A percentile compares a stretch with the other conserved stretches of the same genome.
Evolutionary conservation across 2,797 vertebrate genomes (phyloP).

Genomic region (Dermochelys coriacea): DNA sequence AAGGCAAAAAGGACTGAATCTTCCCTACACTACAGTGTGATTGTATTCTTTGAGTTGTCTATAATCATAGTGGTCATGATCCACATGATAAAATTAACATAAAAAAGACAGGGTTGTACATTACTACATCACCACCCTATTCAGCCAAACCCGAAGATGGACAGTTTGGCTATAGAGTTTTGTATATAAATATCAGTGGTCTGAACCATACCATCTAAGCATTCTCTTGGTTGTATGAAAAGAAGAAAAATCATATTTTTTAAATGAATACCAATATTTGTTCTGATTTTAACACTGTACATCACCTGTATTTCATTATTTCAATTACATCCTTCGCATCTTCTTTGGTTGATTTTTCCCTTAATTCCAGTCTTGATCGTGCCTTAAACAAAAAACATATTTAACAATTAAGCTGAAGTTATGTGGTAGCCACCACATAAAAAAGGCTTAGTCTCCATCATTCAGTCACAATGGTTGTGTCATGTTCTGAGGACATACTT

Average conservation of each 20-base stretch:
- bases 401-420: neutral
- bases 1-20: neutral
- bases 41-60: neutral
- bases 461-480: neutral
- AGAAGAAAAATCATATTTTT: neutral
- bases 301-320: slow-evolving; percentile 98
- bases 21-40: neutral
- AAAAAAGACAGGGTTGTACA: neutral
- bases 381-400: slow-evolving; percentile 82
- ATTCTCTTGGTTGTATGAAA: neutral
- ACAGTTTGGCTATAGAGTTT: neutral
- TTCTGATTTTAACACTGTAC: neutral
- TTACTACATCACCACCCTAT: neutral
- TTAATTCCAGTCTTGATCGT: slow-evolving; percentile 92
- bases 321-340: slow-evolving; percentile 97
- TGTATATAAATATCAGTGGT: fast-evolving
- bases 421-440: neutral
- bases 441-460: neutral
- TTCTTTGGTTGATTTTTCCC: slow-evolving; percentile 90
- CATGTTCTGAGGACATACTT: neutral
- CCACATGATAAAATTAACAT: neutral
- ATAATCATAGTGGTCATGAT: neutral
- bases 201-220: neutral
- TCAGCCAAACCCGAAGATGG: neutral
- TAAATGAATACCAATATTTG: neutral